A percentile compares a stretch with the other conserved stretches of the same genome.
These are phyloP conservation scores for Drosophila falleni DNA, from an alignment of 2,888 invertebrate genomes.

Conservation along the genomic window DNA sequence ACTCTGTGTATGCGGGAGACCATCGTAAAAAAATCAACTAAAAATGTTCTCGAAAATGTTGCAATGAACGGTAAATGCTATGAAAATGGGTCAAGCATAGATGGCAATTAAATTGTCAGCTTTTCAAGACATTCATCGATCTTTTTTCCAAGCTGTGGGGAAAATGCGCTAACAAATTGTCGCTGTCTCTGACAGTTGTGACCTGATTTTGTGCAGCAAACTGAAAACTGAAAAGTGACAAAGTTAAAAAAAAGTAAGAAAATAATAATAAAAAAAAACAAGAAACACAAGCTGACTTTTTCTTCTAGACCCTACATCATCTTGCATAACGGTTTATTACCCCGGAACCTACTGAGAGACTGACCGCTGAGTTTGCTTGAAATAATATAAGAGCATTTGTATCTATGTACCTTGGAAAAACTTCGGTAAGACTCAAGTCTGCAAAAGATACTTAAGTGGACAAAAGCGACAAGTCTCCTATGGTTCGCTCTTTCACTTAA, in stretches of 20 bases:
- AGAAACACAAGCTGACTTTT: constrained; percentile 14
- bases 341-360: constrained; percentile 17
- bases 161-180: constrained; percentile 66
- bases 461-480: constrained; percentile 31
- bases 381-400: constrained; percentile 12
- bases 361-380: constrained; percentile 56
- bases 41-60: constrained; percentile 53
- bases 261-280: background rate
- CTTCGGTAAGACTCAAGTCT: constrained; percentile 51
- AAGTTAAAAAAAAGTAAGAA: constrained; percentile 24
- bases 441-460: constrained; percentile 43
- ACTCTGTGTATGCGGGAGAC: constrained; percentile 51
- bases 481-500: constrained; percentile 27
- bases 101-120: constrained; percentile 72
- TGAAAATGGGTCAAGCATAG: constrained; percentile 63
- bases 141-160: constrained; percentile 28
- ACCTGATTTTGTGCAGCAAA: constrained; percentile 41
- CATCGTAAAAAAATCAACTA: background rate
- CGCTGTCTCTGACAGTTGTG: constrained; percentile 47
- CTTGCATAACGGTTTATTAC: constrained; percentile 62
- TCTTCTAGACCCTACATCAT: constrained; percentile 42
- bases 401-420: constrained; percentile 29
- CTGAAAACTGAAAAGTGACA: constrained; percentile 41
- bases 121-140: constrained; percentile 63
- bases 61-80: constrained; percentile 69